phyloP scores from a whole-genome alignment of 1,140 invertebrate genomes.

The Vanessa atalanta region DNA sequence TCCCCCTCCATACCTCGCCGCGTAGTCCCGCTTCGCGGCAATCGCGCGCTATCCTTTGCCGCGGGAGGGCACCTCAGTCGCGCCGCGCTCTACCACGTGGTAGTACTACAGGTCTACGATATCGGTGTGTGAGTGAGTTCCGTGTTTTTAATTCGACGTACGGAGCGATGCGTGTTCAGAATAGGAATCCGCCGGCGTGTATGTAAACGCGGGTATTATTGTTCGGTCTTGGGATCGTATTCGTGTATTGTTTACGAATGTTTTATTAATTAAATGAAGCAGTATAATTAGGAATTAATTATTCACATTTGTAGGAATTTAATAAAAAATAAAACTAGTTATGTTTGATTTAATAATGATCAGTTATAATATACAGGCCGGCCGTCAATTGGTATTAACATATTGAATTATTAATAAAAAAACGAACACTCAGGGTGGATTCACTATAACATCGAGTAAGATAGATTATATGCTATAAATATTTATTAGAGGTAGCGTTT shows the following conservation, averaged over 20 bases:
- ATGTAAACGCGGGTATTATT: slow-evolving; percentile 53
- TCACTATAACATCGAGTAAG: slow-evolving; percentile 49
- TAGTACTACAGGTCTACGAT: slow-evolving; percentile 12
- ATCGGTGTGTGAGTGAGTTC: slow-evolving; percentile 43
- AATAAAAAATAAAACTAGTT: no score
- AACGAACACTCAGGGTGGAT: slow-evolving; percentile 37
- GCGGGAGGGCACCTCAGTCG: slow-evolving; percentile 48
- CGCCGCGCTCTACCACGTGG: slow-evolving; percentile 25
- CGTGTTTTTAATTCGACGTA: slow-evolving; percentile 60
- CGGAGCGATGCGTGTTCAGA: slow-evolving; percentile 64
- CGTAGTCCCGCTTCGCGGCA: slow-evolving; percentile 54
- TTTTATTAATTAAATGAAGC: slow-evolving; percentile 47
- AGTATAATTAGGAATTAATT: neutral
- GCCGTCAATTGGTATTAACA: slow-evolving; percentile 26
- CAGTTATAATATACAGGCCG: slow-evolving; percentile 15
- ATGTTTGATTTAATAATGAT: neutral
- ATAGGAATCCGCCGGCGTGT: slow-evolving; percentile 52
- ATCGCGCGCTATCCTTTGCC: slow-evolving; percentile 72
- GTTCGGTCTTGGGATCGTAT: slow-evolving; percentile 60
- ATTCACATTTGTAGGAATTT: no score
- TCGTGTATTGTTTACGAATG: slow-evolving; percentile 57
- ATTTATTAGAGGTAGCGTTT: slow-evolving; percentile 52
- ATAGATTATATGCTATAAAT: slow-evolving; percentile 51
- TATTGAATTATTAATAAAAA: slow-evolving; percentile 35
- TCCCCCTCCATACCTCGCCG: slow-evolving; percentile 54